Percentiles rank a stretch among this genome's conserved stretches.
These are phyloP conservation scores for Hymenopus coronatus DNA, from an alignment of 2,888 invertebrate species.

Conservation along the genomic window DNA sequence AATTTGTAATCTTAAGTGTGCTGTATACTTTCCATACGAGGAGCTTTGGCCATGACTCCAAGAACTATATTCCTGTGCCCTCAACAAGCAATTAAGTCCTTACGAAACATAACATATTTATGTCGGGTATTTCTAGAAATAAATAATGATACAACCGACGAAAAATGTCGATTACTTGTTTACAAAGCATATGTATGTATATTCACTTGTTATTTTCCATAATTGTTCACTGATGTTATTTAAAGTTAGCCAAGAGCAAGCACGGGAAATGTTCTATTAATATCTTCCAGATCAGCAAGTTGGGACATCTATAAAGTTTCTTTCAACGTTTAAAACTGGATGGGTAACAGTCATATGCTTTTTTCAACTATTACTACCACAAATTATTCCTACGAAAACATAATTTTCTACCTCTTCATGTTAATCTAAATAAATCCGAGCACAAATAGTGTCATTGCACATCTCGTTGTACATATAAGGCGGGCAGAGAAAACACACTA, in stretches of 20 bases:
- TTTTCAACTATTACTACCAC: too few relatives aligned
- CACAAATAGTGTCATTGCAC: too few relatives aligned
- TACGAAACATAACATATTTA: neutral
- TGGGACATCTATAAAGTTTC: too few relatives aligned
- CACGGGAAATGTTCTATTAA: neutral
- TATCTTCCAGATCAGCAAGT: too few relatives aligned
- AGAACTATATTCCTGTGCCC: neutral
- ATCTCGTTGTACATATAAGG: too few relatives aligned
- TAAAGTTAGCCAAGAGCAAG: neutral
- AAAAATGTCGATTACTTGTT: neutral
- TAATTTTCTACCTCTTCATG: too few relatives aligned
- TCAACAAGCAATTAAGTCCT: neutral
- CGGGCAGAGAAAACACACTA: too few relatives aligned
- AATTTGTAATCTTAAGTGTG: neutral
- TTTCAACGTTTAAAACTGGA: too few relatives aligned
- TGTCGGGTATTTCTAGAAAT: neutral
- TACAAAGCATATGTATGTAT: neutral
- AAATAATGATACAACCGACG: neutral
- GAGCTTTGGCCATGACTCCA: neutral
- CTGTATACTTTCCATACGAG: neutral
- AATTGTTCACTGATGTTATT: neutral
- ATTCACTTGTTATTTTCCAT: too few relatives aligned
- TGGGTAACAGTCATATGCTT: too few relatives aligned
- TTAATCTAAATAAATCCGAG: too few relatives aligned
- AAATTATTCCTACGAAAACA: too few relatives aligned